These are phyloP conservation scores for Rhagoletis zephyria DNA, from an alignment of 1,140 invertebrate genomes.

Conservation along the genomic window DNA sequence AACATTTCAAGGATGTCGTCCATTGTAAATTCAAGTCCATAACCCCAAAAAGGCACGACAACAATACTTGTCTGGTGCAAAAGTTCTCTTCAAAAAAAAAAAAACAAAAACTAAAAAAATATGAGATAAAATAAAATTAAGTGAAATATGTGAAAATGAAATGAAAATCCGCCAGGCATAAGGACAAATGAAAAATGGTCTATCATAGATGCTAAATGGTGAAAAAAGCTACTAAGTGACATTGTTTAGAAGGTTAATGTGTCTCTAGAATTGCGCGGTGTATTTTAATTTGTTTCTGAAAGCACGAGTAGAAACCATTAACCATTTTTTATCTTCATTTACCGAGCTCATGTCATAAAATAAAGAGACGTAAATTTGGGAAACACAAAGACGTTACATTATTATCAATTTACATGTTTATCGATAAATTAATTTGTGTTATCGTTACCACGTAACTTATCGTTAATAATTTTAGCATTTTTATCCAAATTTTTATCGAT, in stretches of 20 bases:
- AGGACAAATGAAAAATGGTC: slow-evolving; percentile 28
- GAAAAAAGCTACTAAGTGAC: not conserved
- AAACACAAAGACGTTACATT: too few species aligned
- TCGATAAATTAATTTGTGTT: too few species aligned
- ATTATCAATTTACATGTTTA: too few species aligned
- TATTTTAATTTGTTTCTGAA: not conserved
- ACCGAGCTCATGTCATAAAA: too few species aligned
- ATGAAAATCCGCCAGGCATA: not conserved
- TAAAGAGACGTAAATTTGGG: too few species aligned
- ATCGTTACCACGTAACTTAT: too few species aligned
- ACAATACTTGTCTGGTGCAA: not conserved
- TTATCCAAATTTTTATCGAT: too few species aligned
- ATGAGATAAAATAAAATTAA: slow-evolving; percentile 20
- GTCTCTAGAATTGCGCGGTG: not conserved
- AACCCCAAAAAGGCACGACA: slow-evolving; percentile 1
- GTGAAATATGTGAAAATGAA: not conserved
- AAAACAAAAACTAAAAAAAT: not conserved
- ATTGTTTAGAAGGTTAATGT: not conserved
- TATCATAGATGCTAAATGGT: not conserved
- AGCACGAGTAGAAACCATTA: not conserved
- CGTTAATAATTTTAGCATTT: too few species aligned
- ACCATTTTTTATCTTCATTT: too few species aligned
- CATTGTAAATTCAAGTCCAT: slow-evolving; percentile 21
- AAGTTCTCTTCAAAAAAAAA: not conserved
- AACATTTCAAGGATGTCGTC: slow-evolving; percentile 45